These are phyloP conservation scores for Pollimyrus isidori DNA, from an alignment of 2,113 vertebrate genomes.

Conservation along the genomic window DNA sequence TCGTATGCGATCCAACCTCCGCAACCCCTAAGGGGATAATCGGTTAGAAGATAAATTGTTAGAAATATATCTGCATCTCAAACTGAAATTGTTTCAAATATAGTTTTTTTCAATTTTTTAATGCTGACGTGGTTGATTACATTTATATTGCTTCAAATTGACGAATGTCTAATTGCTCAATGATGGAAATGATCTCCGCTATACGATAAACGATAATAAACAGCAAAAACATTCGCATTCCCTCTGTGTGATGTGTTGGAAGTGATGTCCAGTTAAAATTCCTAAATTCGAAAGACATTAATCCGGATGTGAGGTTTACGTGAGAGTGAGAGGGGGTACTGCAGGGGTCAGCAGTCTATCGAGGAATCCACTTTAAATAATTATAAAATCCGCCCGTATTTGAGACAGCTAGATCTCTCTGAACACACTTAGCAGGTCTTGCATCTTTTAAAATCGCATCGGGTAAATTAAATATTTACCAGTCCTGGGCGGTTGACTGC, in stretches of 20 bases:
- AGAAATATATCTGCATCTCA: neutral
- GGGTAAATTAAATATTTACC: slow-evolving; percentile 37
- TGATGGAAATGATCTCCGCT: neutral
- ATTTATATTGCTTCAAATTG: neutral
- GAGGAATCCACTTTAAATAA: slow-evolving; percentile 33
- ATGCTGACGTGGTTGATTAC: neutral
- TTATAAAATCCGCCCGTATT: slow-evolving; percentile 13
- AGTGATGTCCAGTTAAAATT: neutral
- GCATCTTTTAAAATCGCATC: slow-evolving; percentile 30
- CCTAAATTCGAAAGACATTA: neutral
- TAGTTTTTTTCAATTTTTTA: neutral
- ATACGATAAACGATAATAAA: neutral
- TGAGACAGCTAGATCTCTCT: neutral
- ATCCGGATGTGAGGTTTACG: neutral
- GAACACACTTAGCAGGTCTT: slow-evolving; percentile 13
- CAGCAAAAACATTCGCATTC: neutral
- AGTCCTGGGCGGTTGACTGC: slow-evolving; percentile 39
- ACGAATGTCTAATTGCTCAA: neutral
- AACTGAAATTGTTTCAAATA: neutral
- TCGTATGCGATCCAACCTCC: neutral
- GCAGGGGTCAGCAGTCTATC: neutral
- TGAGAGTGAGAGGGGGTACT: neutral
- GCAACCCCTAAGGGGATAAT: neutral
- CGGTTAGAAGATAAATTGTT: neutral
- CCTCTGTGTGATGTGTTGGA: neutral